A percentile compares a stretch with the other conserved stretches of the same genome.
These are phyloP conservation scores for Spisula subtruncata DNA, from an alignment of 2,888 invertebrate genomes.

Conservation along the genomic window DNA sequence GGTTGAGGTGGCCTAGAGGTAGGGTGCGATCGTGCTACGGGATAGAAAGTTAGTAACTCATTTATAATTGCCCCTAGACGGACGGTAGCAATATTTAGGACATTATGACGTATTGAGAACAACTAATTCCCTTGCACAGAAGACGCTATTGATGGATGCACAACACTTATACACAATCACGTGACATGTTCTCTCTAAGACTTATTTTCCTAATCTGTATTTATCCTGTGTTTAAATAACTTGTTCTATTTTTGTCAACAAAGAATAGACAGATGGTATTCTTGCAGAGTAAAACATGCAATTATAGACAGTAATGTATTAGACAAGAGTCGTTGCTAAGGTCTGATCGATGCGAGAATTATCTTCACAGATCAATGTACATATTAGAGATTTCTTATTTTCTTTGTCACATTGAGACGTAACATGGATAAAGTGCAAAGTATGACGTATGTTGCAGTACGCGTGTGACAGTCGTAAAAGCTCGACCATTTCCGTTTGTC, in stretches of 20 bases:
- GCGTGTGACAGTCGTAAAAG: too few species aligned
- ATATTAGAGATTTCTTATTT: too few species aligned
- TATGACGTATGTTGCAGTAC: too few species aligned
- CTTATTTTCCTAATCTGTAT: slow-evolving; percentile 7
- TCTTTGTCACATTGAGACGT: neutral
- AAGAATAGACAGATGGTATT: neutral
- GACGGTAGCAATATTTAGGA: too few species aligned
- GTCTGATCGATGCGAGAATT: neutral
- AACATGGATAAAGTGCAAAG: too few species aligned
- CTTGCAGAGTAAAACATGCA: neutral
- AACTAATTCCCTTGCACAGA: neutral
- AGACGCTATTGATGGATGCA: neutral
- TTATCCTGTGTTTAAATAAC: slow-evolving; percentile 5
- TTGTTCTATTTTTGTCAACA: slow-evolving; percentile 19
- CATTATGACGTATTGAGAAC: too few species aligned
- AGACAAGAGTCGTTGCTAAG: neutral
- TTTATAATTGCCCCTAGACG: too few species aligned
- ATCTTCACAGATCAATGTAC: neutral
- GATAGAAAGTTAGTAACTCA: too few species aligned
- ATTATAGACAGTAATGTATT: neutral
- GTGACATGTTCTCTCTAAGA: neutral
- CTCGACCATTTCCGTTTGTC: too few species aligned
- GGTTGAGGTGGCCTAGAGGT: too few species aligned
- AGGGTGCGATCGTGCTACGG: too few species aligned
- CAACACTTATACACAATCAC: neutral